These are phyloP conservation scores for Lacanobia wlatinum DNA, from an alignment of 2,888 invertebrate genomes.

Conservation along the genomic window DNA sequence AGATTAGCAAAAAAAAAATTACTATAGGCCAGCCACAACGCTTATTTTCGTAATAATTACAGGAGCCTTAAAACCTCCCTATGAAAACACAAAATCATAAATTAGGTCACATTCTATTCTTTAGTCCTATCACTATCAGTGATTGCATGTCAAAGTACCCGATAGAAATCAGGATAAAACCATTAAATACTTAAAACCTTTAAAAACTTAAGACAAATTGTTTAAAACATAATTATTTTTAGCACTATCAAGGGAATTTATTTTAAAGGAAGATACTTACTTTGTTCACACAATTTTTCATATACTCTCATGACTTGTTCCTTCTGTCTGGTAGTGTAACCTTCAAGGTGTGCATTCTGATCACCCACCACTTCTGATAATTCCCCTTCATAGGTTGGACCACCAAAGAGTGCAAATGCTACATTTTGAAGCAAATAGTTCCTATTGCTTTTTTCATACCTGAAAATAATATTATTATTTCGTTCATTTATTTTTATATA, in stretches of 20 bases:
- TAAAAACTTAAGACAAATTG: no score
- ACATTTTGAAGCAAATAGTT: constrained; percentile 89
- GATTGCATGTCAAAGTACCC: background rate
- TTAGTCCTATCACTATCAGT: no score
- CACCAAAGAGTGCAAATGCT: constrained; percentile 90
- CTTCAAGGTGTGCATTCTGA: constrained; percentile 79
- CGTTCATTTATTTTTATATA: no score
- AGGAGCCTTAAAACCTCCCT: no score
- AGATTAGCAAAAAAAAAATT: background rate
- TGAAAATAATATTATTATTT: constrained; percentile 69
- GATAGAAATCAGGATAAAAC: no score
- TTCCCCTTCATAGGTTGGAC: constrained; percentile 86
- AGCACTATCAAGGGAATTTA: no score
- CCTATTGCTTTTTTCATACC: constrained; percentile 88
- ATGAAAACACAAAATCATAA: background rate
- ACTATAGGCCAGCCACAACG: background rate
- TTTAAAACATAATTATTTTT: no score
- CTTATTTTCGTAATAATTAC: no score
- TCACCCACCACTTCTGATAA: constrained; percentile 66
- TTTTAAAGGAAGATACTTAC: constrained; percentile 71
- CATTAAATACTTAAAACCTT: no score
- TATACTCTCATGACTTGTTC: constrained; percentile 84
- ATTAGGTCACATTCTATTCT: no score
- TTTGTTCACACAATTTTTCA: constrained; percentile 86
- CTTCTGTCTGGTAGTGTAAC: constrained; percentile 83